Conservation (phyloP, 2,888 invertebrate species). For the Cantharis rufa region DNA sequence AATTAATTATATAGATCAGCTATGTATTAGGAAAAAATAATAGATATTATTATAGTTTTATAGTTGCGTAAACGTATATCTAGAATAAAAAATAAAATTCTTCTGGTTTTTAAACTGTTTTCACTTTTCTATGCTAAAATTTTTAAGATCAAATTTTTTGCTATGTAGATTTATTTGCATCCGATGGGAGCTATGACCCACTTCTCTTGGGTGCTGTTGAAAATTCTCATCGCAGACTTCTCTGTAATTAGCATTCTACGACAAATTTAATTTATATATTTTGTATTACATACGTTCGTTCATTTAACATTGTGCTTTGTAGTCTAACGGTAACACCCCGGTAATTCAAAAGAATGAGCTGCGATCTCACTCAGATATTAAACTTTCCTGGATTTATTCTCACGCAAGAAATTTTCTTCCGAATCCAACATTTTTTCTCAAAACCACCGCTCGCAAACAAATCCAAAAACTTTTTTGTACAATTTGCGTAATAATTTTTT, state of each 20-base stretch:
- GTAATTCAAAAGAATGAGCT: background rate
- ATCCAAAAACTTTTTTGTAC: background rate
- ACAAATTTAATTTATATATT: background rate
- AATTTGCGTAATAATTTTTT: background rate
- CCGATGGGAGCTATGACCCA: background rate
- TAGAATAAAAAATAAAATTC: background rate
- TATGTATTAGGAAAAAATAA: background rate
- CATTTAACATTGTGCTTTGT: background rate
- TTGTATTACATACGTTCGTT: background rate
- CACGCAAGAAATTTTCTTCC: background rate
- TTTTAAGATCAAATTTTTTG: background rate
- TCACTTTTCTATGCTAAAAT: background rate
- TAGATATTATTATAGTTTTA: background rate
- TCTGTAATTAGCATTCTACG: background rate
- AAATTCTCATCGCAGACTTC: background rate
- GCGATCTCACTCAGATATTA: background rate
- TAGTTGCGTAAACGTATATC: background rate
- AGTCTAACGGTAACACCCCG: background rate
- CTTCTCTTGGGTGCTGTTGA: background rate
- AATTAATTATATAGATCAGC: background rate
- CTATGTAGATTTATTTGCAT: too few relatives aligned
- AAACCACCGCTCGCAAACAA: background rate
- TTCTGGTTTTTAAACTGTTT: background rate
- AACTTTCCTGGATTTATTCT: background rate
- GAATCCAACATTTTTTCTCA: background rate